Base-by-base conservation (phyloP, 2,888 invertebrate species). In the Pseudoips prasinana region DNA sequence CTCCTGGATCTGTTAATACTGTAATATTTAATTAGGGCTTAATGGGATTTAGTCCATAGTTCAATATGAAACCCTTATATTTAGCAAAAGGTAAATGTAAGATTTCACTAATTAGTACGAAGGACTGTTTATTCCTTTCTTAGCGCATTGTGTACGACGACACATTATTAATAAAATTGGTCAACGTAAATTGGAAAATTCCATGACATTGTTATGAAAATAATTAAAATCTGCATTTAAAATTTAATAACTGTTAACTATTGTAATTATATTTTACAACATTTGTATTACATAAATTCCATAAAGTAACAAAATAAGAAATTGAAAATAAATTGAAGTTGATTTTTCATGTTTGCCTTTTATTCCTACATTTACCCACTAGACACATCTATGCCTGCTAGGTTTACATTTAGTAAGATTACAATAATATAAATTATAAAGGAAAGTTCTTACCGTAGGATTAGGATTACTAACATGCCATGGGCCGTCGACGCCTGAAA, bases 271-370 rank as follows among this genome's bases (percentile, higher is more conserved):
- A 82, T 79, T 81, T 84, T 82, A 80, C 81, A 79, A 76, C 74
- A 84, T 82, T 81, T 84, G 79, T 86, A 86, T 77, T 82, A 77
- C 78, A 60, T 84, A 82, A 86, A 84, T 85, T 86, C 84, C 82
- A 78, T 76, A 69, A 73, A 73, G 64, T 78, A 81, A 75, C 73
- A 72, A 68, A 72, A 69, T 80, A 81, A 77, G 73, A 79, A 81
- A 76, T 76, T 79, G 72, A 78, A 66, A 85, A 80, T 86, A 84
- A 85, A 87, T 78, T 85, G 71, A 84, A 86, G 86, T 87, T 87
- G 87, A 85, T 88, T 87, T 87, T 84, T 75, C 59, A 59, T 43
- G 36, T 14, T 29, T 39, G 43, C 49, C 44, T 66, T 64, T 68
- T 48, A 41, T 67, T 65, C 43, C 58, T 53, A 40, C 43, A 35